Conservation (phyloP, 1,140 invertebrate species). For the Drosophila santomea region DNA sequence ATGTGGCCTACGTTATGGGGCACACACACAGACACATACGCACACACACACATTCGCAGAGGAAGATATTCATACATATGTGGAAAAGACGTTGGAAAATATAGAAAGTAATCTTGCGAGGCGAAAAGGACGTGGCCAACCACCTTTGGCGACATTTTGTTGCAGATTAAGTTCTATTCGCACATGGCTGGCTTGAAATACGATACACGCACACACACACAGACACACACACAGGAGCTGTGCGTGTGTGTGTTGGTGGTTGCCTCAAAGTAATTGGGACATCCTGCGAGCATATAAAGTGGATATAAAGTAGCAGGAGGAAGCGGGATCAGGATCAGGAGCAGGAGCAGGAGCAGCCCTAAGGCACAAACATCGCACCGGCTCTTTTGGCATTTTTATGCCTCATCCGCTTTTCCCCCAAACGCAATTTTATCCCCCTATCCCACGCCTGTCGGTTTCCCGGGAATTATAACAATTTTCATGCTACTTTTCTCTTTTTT, state of each 20-base stretch:
- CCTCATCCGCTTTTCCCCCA: constrained; percentile 57
- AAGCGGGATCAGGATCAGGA: constrained; percentile 26
- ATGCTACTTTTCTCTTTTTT: constrained; percentile 77
- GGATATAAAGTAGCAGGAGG: constrained; percentile 79
- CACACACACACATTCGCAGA: constrained; percentile 7
- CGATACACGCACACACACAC: constrained; percentile 66
- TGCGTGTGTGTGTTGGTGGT: constrained; percentile 41
- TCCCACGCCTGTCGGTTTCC: constrained; percentile 47
- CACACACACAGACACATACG: constrained; percentile 22
- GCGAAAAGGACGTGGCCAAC: constrained; percentile 55
- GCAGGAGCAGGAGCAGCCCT: constrained; percentile 62
- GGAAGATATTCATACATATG: constrained; percentile 14
- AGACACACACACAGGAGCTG: constrained; percentile 7
- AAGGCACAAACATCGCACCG: constrained; percentile 66
- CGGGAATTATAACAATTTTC: constrained; percentile 81
- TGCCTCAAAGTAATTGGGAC: constrained; percentile 81
- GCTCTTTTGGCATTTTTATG: constrained; percentile 74
- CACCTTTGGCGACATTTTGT: constrained; percentile 84
- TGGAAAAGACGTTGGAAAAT: constrained; percentile 70
- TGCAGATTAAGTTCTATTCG: constrained; percentile 85
- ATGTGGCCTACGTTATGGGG: constrained; percentile 67
- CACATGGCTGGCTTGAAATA: constrained; percentile 85
- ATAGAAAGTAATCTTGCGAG: constrained; percentile 80
- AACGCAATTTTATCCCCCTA: constrained; percentile 5
- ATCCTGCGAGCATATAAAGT: constrained; percentile 83